These are phyloP conservation scores for Rhogogaster chlorosoma DNA, from an alignment of 2,888 invertebrate species.

Conservation along the genomic window DNA sequence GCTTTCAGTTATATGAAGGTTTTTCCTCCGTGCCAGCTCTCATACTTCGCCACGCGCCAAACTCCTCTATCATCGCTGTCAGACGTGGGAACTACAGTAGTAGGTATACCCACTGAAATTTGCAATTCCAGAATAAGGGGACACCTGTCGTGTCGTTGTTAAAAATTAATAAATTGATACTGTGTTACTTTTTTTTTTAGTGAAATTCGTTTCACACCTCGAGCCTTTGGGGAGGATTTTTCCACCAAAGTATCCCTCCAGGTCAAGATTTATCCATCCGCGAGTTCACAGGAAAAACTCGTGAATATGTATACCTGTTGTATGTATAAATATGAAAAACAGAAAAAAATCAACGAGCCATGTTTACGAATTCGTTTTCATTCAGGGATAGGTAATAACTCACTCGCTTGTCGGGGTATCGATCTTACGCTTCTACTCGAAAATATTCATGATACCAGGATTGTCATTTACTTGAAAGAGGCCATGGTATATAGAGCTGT, in stretches of 20 bases:
- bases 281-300: not conserved
- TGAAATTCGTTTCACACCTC: not conserved
- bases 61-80: slow-evolving; percentile 40
- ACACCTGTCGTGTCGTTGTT: not conserved
- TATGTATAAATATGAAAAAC: not conserved
- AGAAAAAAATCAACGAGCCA: slow-evolving; percentile 16
- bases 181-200: not conserved
- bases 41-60: slow-evolving; percentile 24
- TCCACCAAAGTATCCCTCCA: not conserved
- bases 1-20: slow-evolving; percentile 32
- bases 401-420: slow-evolving; percentile 33
- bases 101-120: not conserved
- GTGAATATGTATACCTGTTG: not conserved
- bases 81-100: not conserved
- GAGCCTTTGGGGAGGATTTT: not conserved
- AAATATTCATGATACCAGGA: not conserved
- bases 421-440: not conserved
- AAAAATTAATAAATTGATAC: not conserved
- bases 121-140: not conserved
- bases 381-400: not conserved
- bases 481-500: not conserved
- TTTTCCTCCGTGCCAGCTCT: not conserved
- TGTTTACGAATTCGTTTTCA: slow-evolving; percentile 35
- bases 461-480: not conserved
- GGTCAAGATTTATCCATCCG: not conserved